Evolutionary conservation across 2,888 invertebrate species (phyloP).

Genomic region (Frankliniella fusca): DNA sequence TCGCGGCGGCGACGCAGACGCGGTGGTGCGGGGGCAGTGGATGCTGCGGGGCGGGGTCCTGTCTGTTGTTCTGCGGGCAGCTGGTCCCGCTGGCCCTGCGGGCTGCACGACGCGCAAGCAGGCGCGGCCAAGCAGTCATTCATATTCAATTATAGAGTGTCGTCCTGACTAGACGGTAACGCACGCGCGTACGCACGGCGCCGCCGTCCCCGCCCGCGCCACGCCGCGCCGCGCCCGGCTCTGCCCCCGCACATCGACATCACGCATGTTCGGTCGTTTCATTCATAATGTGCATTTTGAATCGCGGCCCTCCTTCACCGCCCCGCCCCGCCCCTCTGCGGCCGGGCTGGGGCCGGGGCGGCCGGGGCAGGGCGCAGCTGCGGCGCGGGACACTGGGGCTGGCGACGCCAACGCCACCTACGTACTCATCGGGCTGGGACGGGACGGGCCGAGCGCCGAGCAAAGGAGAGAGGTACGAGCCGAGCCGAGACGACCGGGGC

Average conservation of each 20-base stretch:
- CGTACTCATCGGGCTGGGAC: neutral
- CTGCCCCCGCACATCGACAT: neutral
- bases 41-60: neutral
- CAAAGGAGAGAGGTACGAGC: neutral
- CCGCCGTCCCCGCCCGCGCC: neutral
- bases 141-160: constrained; percentile 13
- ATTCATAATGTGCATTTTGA: constrained; percentile 14
- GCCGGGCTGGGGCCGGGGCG: neutral
- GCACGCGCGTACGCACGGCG: neutral
- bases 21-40: too few relatives aligned
- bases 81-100: neutral
- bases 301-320: neutral
- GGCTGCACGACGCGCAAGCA: neutral
- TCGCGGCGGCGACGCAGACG: too few relatives aligned
- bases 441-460: neutral
- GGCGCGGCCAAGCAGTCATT: neutral
- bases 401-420: constrained; percentile 1
- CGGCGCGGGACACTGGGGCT: neutral
- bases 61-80: neutral
- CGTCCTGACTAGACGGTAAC: neutral
- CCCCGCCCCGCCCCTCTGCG: neutral
- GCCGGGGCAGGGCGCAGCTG: neutral
- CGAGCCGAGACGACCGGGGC: neutral
- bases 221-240: neutral
- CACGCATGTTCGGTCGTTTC: constrained; percentile 6